A percentile compares a stretch with the other conserved stretches of the same genome.
These are phyloP conservation scores for Sympetrum striolatum DNA, from an alignment of 2,888 invertebrate species.

Conservation along the genomic window DNA sequence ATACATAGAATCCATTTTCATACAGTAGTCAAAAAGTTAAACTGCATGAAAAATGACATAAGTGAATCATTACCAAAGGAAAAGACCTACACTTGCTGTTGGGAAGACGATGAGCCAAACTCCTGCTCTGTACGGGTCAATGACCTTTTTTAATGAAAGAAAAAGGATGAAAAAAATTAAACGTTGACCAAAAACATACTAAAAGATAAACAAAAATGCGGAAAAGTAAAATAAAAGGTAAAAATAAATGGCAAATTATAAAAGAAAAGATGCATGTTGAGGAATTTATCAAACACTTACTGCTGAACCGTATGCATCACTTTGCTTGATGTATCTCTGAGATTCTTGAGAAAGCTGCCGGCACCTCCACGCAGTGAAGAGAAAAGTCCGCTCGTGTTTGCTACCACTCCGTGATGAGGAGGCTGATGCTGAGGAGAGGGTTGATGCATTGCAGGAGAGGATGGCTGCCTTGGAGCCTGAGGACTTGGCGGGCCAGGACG, in stretches of 20 bases:
- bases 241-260: neutral
- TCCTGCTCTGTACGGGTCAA: constrained; percentile 32
- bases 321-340: constrained; percentile 95
- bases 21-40: neutral
- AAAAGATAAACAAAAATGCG: neutral
- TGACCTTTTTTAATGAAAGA: constrained; percentile 1
- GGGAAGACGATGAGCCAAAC: neutral
- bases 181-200: neutral
- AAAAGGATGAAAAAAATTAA: neutral
- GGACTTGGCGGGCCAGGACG: constrained; percentile 57
- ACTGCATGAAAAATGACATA: neutral
- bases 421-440: constrained; percentile 49
- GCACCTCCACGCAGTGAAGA: constrained; percentile 91
- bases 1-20: neutral
- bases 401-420: constrained; percentile 53
- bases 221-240: neutral
- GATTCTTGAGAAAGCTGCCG: constrained; percentile 88
- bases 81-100: constrained; percentile 11
- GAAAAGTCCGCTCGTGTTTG: constrained; percentile 67
- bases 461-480: constrained; percentile 56
- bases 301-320: constrained; percentile 97
- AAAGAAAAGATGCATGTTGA: neutral
- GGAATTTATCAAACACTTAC: constrained; percentile 61
- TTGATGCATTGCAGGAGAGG: constrained; percentile 49
- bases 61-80: neutral